These are phyloP conservation scores for Apodemus agrarius DNA, from an alignment of 2,797 vertebrate species.

Conservation along the genomic window DNA sequence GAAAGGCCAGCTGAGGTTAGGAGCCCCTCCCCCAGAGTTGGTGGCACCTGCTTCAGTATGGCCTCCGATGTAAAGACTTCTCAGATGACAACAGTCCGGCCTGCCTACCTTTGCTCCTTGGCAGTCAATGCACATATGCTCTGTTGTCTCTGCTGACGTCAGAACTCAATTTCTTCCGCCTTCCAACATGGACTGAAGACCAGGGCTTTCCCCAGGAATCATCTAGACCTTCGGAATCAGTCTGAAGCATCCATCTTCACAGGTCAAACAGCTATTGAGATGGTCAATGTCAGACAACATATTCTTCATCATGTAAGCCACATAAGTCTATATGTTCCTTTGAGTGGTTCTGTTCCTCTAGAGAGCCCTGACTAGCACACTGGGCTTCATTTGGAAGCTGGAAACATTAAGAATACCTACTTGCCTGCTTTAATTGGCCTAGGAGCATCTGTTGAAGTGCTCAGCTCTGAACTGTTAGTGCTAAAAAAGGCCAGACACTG, in stretches of 20 bases:
- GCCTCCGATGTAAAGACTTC: neutral
- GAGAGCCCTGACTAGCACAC: neutral
- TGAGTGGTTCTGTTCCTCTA: neutral
- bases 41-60: neutral
- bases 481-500: neutral
- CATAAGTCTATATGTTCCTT: neutral
- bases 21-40: neutral
- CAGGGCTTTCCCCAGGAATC: neutral
- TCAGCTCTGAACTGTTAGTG: neutral
- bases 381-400: neutral
- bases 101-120: neutral
- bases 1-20: neutral
- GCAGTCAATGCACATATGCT: too few relatives aligned
- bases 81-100: neutral
- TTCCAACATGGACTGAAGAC: neutral
- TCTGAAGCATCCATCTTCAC: neutral
- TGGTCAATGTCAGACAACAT: neutral
- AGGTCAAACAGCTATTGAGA: neutral
- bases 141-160: neutral
- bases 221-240: neutral
- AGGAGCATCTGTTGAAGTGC: neutral
- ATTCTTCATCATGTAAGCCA: neutral
- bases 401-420: neutral
- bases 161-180: neutral
- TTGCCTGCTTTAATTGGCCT: neutral